Evolutionary conservation across 2,797 vertebrate genomes (phyloP), one percentile per base, ranked within the genome.

Genomic region (Pseudochirops cupreus): DNA sequence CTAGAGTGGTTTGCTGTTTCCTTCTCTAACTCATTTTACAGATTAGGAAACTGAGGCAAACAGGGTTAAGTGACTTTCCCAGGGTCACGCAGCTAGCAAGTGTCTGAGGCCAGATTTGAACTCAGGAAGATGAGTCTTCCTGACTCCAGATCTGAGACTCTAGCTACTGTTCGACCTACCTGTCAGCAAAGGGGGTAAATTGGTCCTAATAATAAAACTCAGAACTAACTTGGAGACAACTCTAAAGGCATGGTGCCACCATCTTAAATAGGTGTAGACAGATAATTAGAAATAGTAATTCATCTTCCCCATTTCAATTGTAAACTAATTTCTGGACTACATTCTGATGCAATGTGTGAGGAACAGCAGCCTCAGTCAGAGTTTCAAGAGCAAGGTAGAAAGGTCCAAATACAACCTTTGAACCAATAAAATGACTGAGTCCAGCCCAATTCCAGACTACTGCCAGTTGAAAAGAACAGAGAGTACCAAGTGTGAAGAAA

Each of bases 401-500:
- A 82, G 39, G 9, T 5, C 74, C 39, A 46, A 87, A 50, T 87
- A 87, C 39, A 87, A 28, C 3, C 74, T 87, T 26, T 87, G 10
- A 50, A 46, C 9, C 21, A 87, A 16, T 87, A 39, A 87, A 87
- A 87, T 87, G 74, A 87, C 10, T 33, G 46, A 91, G 56, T 39
- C 16, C 31, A 58, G 50, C 7, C 33, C 74, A 46, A 26, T 87
- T 91, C 5, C 50, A 33, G 50, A 53, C 62, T 87, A 50, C 39
- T 26, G 74, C 24, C 7, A 18, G 57, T 0, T 46, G 39, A 96
- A 94, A 7, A 50, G 1, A 92, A 5, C 29, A 31, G 14, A 56
- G 91, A 92, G 74, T 24, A 92, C 9, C 50, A 91, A 92, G 59
- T 93, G 92, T 90, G 39, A 87, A 87, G 54, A 16, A 92, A 16